These are phyloP conservation scores for Drosophila pseudotalamancana DNA, from an alignment of 2,888 invertebrate genomes.

Conservation along the genomic window DNA sequence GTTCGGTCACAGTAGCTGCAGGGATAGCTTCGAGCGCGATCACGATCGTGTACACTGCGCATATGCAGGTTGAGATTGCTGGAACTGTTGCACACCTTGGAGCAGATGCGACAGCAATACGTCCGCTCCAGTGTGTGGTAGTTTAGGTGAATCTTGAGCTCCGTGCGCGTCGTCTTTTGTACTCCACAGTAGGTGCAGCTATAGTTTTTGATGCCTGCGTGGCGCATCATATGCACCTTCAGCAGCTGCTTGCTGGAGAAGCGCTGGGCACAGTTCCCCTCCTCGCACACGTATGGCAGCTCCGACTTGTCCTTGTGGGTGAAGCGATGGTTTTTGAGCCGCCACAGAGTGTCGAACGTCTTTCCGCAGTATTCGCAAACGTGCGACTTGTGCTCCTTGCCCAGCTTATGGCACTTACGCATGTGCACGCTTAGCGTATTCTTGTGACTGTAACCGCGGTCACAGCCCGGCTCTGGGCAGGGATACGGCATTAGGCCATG, in stretches of 20 bases:
- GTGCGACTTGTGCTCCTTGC: constrained; percentile 54
- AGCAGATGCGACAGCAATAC: constrained; percentile 77
- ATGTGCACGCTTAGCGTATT: constrained; percentile 49
- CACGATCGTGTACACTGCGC: constrained; percentile 79
- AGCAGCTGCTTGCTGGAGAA: constrained; percentile 78
- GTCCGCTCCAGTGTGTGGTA: constrained; percentile 81
- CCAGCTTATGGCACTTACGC: constrained; percentile 52
- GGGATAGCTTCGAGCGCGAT: constrained; percentile 69
- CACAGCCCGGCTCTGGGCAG: constrained; percentile 41
- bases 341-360: constrained; percentile 50
- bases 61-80: constrained; percentile 79
- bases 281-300: constrained; percentile 74
- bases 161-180: constrained; percentile 80
- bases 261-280: constrained; percentile 60
- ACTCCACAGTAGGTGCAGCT: constrained; percentile 81
- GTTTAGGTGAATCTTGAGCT: constrained; percentile 80
- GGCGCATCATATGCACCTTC: constrained; percentile 81
- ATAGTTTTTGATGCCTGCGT: constrained; percentile 82
- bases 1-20: constrained; percentile 77
- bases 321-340: constrained; percentile 74
- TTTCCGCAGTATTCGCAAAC: constrained; percentile 51
- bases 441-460: constrained; percentile 47
- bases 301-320: constrained; percentile 75
- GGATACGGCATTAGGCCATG: constrained; percentile 48
- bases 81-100: constrained; percentile 78